phyloP scores from a whole-genome alignment of 2,888 invertebrate species.

The Xestia sexstrigata region DNA sequence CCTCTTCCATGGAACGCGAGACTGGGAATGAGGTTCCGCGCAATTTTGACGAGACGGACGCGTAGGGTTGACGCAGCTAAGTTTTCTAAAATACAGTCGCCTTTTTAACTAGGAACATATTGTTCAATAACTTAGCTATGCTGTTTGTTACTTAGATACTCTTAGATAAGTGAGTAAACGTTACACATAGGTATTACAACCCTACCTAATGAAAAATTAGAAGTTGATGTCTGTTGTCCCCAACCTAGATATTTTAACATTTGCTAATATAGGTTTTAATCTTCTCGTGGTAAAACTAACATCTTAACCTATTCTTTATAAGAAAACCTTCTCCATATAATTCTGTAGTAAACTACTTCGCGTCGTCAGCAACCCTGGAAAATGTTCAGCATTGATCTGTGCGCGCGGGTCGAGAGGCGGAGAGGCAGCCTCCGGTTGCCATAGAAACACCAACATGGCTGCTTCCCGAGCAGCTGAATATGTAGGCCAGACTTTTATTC shows the following conservation, averaged over 20 bases:
- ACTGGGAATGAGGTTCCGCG: constrained; percentile 85
- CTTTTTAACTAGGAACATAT: neutral
- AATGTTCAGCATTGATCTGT: constrained; percentile 86
- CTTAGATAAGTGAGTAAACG: neutral
- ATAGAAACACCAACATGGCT: constrained; percentile 81
- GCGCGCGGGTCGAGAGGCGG: constrained; percentile 80
- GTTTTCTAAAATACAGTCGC: constrained; percentile 41
- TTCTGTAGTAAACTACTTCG: neutral
- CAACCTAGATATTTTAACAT: neutral
- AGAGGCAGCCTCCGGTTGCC: constrained; percentile 85
- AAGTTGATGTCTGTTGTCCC: neutral
- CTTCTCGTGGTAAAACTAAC: neutral
- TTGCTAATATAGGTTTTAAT: neutral
- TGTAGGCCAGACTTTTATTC: constrained; percentile 63
- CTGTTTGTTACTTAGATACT: neutral
- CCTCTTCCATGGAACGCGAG: constrained; percentile 77
- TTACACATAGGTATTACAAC: neutral
- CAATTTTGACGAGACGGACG: constrained; percentile 76
- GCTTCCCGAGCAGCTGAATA: constrained; percentile 71
- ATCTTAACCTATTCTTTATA: neutral
- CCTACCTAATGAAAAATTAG: neutral
- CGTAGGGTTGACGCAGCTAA: constrained; percentile 79
- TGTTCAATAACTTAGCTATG: neutral
- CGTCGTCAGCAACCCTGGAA: constrained; percentile 78
- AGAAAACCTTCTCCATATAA: neutral